Evolutionary conservation across 2,797 vertebrate genomes (phyloP).

Genomic region (Pseudocheirus occidentalis): DNA sequence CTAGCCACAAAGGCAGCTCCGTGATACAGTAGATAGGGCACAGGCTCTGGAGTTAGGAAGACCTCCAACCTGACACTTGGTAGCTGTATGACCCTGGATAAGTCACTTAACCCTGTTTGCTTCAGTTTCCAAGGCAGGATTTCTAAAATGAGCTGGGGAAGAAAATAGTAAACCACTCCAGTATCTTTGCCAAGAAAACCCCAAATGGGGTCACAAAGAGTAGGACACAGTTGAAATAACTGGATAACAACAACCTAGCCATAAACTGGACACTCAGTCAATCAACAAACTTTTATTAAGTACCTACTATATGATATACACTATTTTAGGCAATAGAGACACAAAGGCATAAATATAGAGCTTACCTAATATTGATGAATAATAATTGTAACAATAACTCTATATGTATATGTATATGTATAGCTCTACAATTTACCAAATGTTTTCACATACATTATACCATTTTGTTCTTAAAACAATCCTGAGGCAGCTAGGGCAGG

Average conservation of each 20-base stretch:
- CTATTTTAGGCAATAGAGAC: background rate
- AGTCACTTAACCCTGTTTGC: background rate
- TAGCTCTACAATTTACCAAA: background rate
- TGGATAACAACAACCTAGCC: background rate
- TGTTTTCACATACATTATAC: background rate
- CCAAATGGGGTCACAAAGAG: background rate
- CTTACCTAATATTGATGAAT: background rate
- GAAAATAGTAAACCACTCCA: background rate
- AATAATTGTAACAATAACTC: background rate
- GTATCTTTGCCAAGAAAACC: background rate
- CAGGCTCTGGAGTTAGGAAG: background rate
- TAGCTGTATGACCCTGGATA: background rate
- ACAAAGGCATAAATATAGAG: background rate
- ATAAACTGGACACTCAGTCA: background rate
- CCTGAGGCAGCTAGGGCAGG: background rate
- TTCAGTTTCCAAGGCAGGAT: background rate
- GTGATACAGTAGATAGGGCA: background rate
- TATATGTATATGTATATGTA: background rate
- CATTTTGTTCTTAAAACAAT: background rate
- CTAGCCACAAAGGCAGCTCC: background rate
- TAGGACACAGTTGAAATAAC: background rate
- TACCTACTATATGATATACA: background rate
- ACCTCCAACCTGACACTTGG: background rate
- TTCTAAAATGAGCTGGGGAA: background rate
- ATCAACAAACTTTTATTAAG: background rate